Conservation (phyloP, 2,888 invertebrate species). For the Troides aeacus region DNA sequence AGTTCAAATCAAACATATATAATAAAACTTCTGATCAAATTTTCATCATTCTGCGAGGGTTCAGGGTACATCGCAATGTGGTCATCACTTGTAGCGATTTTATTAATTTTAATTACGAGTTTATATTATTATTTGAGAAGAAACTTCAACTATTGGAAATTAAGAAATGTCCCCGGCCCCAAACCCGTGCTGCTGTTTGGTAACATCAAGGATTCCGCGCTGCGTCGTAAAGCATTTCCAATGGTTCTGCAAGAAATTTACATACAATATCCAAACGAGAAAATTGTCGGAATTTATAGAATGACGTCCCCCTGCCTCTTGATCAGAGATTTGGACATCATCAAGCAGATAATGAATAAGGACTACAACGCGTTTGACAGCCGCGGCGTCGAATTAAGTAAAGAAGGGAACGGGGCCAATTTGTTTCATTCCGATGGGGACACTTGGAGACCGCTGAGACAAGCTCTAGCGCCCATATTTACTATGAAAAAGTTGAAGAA, state of each 20-base stretch:
- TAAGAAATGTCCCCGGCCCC: not conserved
- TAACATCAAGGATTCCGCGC: not conserved
- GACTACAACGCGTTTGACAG: slow-evolving; percentile 52
- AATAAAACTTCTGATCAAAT: not conserved
- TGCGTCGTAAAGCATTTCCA: not conserved
- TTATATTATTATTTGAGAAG: slow-evolving; percentile 2
- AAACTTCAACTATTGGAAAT: slow-evolving; percentile 4
- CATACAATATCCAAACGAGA: slow-evolving; percentile 5
- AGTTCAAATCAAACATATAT: not conserved
- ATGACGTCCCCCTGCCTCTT: slow-evolving; percentile 47
- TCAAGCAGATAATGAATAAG: slow-evolving; percentile 47
- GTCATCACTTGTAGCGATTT: not conserved
- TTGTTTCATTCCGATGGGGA: slow-evolving; percentile 51
- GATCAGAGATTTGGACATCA: slow-evolving; percentile 50
- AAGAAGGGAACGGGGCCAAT: slow-evolving; percentile 46
- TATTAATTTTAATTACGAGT: not conserved
- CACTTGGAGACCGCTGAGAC: slow-evolving; percentile 48
- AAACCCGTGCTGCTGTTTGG: slow-evolving; percentile 1
- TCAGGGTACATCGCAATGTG: not conserved
- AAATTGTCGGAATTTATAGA: slow-evolving; percentile 46
- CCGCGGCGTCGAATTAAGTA: slow-evolving; percentile 47
- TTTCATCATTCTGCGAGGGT: not conserved
- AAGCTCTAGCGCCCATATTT: slow-evolving; percentile 51
- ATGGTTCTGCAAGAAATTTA: slow-evolving; percentile 4
- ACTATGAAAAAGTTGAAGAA: slow-evolving; percentile 54